Evolutionary conservation across 92 coral and sea anemone species (phyloP).

Genomic region (Micromussa lordhowensis): DNA sequence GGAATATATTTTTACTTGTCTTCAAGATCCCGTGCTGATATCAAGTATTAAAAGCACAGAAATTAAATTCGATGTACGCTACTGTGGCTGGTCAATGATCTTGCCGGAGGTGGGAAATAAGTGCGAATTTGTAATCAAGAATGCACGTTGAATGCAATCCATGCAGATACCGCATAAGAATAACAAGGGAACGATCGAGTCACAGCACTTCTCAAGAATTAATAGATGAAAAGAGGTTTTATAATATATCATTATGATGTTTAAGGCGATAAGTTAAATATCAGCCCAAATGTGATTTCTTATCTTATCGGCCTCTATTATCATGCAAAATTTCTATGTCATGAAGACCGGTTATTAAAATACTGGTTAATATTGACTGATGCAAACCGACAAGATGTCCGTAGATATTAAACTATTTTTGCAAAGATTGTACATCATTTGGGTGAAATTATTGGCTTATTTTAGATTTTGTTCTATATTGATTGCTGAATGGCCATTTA

Average conservation of each 20-base stretch:
- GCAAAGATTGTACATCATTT: not conserved
- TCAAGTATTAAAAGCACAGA: not conserved
- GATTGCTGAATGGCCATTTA: not conserved
- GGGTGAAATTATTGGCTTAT: constrained; percentile 3
- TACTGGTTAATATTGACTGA: constrained; percentile 10
- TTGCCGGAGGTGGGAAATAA: not conserved
- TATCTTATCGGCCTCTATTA: not conserved
- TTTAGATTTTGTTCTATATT: not conserved
- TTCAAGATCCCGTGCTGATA: not conserved
- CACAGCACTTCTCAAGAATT: not conserved
- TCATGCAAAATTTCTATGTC: not conserved
- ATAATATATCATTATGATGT: not conserved
- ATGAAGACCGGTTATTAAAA: not conserved
- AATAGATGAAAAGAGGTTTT: constrained; percentile 2
- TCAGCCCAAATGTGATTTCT: not conserved
- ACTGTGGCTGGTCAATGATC: not conserved
- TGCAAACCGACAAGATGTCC: not conserved
- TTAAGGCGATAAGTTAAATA: not conserved
- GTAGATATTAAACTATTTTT: constrained; percentile 2
- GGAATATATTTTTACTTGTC: not conserved
- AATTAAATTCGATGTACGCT: not conserved
- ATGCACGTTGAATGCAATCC: not conserved
- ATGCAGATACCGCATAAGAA: not conserved
- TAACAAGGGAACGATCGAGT: not conserved
- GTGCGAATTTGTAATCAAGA: not conserved